Conservation (phyloP, 1,140 invertebrate species). For the Halictus rubicundus region DNA sequence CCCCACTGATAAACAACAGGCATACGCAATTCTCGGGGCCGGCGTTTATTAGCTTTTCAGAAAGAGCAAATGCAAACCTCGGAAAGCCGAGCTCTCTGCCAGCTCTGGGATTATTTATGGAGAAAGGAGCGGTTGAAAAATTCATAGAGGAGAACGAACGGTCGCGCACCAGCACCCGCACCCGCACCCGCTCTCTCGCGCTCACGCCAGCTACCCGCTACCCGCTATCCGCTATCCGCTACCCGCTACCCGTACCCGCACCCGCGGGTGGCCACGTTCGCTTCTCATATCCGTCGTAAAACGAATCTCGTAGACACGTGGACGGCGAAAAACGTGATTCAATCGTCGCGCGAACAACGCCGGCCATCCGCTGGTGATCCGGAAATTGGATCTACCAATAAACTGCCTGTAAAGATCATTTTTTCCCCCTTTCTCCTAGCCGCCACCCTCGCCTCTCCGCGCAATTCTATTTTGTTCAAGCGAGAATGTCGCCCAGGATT, state of each 20-base stretch:
- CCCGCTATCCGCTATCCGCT: too few species aligned
- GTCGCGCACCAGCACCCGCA: background rate
- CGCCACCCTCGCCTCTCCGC: background rate
- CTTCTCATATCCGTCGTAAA: conserved; percentile 45
- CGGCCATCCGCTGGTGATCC: conserved; percentile 45
- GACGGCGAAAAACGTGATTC: conserved; percentile 34
- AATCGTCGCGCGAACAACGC: conserved; percentile 48
- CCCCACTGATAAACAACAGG: conserved; percentile 46
- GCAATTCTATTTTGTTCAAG: conserved; percentile 9
- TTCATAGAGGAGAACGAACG: conserved; percentile 27
- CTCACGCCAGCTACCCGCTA: background rate
- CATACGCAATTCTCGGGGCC: conserved; percentile 15
- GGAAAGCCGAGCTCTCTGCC: background rate
- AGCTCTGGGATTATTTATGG: conserved; percentile 33
- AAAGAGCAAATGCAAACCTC: conserved; percentile 16
- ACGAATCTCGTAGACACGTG: conserved; percentile 33
- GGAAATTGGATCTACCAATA: conserved; percentile 64
- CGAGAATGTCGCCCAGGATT: conserved; percentile 4
- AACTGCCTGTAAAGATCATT: conserved; percentile 58
- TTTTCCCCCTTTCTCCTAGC: conserved; percentile 15
- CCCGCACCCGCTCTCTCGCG: background rate
- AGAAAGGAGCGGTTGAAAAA: conserved; percentile 29
- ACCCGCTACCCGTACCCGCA: background rate
- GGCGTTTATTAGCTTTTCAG: conserved; percentile 30
- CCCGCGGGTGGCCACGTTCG: conserved; percentile 6